These are phyloP conservation scores for Adineta ricciae DNA, from an alignment of 2,888 invertebrate species.

Conservation along the genomic window DNA sequence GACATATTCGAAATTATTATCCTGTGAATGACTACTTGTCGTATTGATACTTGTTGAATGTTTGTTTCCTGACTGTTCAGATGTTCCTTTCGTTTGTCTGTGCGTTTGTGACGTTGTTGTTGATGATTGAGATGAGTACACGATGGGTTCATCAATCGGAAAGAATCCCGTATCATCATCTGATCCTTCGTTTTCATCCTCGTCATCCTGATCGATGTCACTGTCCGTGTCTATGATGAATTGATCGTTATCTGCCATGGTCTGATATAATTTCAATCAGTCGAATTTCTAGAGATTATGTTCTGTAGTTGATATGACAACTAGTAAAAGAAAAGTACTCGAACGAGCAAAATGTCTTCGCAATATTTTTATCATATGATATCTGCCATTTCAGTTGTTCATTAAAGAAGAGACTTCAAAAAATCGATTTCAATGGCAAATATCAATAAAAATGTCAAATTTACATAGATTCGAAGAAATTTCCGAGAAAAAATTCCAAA, in stretches of 20 bases:
- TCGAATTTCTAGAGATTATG: not conserved
- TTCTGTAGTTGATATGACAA: constrained; percentile 6
- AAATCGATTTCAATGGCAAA: not conserved
- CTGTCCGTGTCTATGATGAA: not conserved
- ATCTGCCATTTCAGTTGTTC: not conserved
- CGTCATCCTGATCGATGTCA: not conserved
- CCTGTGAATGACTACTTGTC: not conserved
- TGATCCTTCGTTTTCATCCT: not conserved
- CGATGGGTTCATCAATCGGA: not conserved
- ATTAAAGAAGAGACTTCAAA: not conserved
- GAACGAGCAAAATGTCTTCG: not conserved
- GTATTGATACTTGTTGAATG: not conserved
- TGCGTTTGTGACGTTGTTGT: not conserved
- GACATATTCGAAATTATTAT: constrained; percentile 18
- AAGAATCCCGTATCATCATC: not conserved
- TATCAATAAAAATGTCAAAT: not conserved
- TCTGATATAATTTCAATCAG: no score
- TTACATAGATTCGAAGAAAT: not conserved
- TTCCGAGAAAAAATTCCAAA: not conserved
- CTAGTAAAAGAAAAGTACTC: not conserved
- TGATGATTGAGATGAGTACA: not conserved
- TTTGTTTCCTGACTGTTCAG: not conserved
- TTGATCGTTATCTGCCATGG: not conserved
- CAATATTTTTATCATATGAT: not conserved
- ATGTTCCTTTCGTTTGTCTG: not conserved